Percentiles rank a stretch among this genome's conserved stretches.
phyloP scores from a whole-genome alignment of 2,888 invertebrate genomes.

The Apodemia duryi region DNA sequence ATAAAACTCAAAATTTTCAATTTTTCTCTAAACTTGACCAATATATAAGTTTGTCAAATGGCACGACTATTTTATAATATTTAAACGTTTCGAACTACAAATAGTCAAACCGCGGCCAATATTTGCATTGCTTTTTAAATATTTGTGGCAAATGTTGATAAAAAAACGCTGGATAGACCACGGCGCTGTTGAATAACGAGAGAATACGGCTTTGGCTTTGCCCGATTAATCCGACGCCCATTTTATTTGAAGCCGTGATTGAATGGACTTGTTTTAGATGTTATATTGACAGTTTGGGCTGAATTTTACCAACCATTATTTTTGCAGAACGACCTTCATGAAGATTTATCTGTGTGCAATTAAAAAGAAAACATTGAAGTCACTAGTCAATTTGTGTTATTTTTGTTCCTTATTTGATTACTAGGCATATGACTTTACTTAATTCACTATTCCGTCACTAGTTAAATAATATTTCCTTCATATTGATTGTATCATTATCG shows the following conservation, averaged over 20 bases:
- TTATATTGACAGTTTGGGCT: conserved; percentile 8
- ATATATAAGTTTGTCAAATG: neutral
- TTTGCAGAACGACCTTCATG: neutral
- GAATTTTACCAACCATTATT: neutral
- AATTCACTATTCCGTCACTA: no score
- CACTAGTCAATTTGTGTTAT: no score
- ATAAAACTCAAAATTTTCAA: no score
- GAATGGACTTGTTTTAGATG: conserved; percentile 19
- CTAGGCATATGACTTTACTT: no score
- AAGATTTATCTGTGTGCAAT: neutral
- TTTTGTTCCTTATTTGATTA: no score
- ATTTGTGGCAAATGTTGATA: conserved; percentile 20
- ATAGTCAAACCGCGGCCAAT: conserved; percentile 18
- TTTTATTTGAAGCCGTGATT: conserved; percentile 19
- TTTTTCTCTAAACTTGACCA: no score
- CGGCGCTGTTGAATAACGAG: neutral
- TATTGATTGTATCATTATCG: no score
- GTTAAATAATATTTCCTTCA: no score
- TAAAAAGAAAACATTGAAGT: neutral
- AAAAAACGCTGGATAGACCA: conserved; percentile 2
- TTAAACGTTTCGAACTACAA: conserved; percentile 16
- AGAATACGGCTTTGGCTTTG: conserved; percentile 13
- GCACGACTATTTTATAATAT: neutral
- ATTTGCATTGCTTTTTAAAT: conserved; percentile 20
- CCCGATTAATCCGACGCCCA: conserved; percentile 15